These are phyloP conservation scores for Carettochelys insculpta DNA, from an alignment of 2,113 vertebrate genomes.

Conservation along the genomic window DNA sequence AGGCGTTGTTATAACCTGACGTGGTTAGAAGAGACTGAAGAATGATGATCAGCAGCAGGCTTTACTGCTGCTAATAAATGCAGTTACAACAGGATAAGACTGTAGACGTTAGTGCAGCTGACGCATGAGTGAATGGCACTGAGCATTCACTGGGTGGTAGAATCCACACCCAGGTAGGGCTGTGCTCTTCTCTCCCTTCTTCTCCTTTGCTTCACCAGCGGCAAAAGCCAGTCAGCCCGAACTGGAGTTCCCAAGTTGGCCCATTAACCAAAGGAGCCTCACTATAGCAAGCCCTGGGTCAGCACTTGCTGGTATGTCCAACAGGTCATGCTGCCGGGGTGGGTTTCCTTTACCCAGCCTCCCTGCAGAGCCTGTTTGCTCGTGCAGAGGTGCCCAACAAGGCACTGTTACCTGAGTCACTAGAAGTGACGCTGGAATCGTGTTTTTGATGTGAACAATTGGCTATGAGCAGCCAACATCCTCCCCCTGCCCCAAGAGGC, in stretches of 20 bases:
- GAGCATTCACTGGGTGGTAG: neutral
- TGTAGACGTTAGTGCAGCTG: no score
- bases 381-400: neutral
- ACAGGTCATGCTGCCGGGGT: no score
- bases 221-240: neutral
- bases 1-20: accelerated
- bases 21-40: neutral
- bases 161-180: neutral
- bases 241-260: neutral
- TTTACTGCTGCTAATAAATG: neutral
- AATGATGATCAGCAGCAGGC: neutral
- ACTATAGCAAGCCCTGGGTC: neutral
- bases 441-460: neutral
- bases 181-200: neutral
- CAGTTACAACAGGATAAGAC: neutral
- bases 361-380: neutral
- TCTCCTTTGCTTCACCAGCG: neutral
- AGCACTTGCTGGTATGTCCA: neutral
- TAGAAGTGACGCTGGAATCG: neutral
- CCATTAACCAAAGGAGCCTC: neutral
- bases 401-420: neutral
- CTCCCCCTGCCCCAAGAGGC: neutral
- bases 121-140: neutral
- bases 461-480: neutral
- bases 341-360: neutral